These are phyloP conservation scores for Xiphophorus maculatus DNA, from an alignment of 2,113 vertebrate genomes.

Conservation along the genomic window DNA sequence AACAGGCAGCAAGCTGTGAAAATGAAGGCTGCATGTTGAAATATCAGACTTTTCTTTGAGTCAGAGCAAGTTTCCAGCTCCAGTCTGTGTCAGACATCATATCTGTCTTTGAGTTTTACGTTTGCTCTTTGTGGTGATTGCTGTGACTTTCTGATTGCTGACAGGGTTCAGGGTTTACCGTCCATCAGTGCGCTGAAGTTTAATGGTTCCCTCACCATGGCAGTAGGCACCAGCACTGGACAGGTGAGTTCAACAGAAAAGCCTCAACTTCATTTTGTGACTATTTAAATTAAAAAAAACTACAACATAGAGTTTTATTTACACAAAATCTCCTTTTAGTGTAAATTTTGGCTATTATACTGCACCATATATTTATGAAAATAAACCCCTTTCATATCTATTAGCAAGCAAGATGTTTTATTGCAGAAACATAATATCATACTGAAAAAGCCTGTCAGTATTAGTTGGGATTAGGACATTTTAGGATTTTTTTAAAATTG, in stretches of 20 bases:
- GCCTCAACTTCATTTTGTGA: not conserved
- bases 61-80: not conserved
- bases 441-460: too few species aligned
- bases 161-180: constrained; percentile 89
- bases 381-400: too few species aligned
- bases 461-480: too few species aligned
- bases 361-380: too few species aligned
- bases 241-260: constrained; percentile 82
- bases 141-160: constrained; percentile 26
- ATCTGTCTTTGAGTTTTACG: not conserved
- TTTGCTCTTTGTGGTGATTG: not conserved
- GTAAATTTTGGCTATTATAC: too few species aligned
- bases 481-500: too few species aligned
- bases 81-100: not conserved
- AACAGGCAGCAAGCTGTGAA: constrained; percentile 27
- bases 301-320: not conserved
- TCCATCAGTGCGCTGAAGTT: constrained; percentile 92
- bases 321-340: not conserved
- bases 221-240: constrained; percentile 93
- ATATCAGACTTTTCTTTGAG: constrained; percentile 2
- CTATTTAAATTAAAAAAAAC: not conserved
- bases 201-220: constrained; percentile 88
- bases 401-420: too few species aligned
- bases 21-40: not conserved
- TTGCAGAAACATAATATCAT: too few species aligned